Base-by-base conservation (phyloP, 1,140 invertebrate species). In the Vollenhovia emeryi region DNA sequence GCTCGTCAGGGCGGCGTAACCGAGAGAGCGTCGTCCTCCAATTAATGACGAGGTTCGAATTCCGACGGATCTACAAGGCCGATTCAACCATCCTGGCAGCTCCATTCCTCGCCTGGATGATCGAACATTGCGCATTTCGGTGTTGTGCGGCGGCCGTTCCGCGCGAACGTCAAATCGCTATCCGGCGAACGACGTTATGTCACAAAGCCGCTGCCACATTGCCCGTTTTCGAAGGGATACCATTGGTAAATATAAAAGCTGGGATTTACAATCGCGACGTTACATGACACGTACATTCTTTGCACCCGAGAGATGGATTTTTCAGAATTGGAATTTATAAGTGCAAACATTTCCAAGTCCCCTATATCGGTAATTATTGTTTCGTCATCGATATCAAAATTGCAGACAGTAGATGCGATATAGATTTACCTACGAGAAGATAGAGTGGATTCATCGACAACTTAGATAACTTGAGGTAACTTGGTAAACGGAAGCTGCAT, bases 1-100 rank as follows among this genome's bases (percentile, higher is more conserved):
- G 15, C 27, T 11, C 55, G 80, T 57, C 43, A 15, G 57, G 15
- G 8, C 36, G 21, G 66, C 69, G 64, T 40, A 76, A 45, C 45
- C 27, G 50, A 24, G 30, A 60, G 74, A 48, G 30, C 27, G 71
- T 66, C 84, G 64, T 74, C 30, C 75, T 85, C 48, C 88, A 87
- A 90, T 90, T 90, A 90, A 90, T 76, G 59, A 78, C 80, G 76
- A 83, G 69, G 59, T 73, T 78, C 71, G 85, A 76, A 86, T 86
- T 84, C 85, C 83, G 36, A 40, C 9, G 66, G 18, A 60, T 18
- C 50, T 52, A 40, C 48, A 27, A 7, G 21, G 15, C 30, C 40
- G 60, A 76, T 76, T 68, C 82, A 27, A 66, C 21, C 24, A 30
- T 71, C 48, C 27, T 62, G 8, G n/a, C 33, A 18, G 45, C 30